Evolutionary conservation across 2,797 vertebrate species (phyloP), one percentile per base, ranked within the genome.

Genomic region (Aphelocoma californica): DNA sequence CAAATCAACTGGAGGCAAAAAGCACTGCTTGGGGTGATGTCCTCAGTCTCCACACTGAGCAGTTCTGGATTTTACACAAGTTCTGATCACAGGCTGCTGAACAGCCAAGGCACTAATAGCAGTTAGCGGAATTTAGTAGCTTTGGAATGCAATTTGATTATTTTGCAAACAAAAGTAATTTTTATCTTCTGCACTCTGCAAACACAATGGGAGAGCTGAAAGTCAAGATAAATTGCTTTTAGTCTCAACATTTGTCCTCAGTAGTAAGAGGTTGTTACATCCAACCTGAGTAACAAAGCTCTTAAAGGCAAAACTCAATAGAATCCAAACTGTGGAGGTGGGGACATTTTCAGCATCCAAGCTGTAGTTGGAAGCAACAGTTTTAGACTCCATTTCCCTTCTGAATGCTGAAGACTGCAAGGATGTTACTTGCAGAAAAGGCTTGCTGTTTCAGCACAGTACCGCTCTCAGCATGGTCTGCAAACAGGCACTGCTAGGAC

Each of bases 131-230:
- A 87, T 77, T 92, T 77, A 81, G 60, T 29, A 72, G 81, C 51
- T 94, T 67, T 80, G 56, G 66, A 90, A 74, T 14, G 25, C 58
- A 90, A 82, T 82, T 87, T 73, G 42, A 81, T 88, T 92, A 88
- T 92, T 94, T 92, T 94, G 78, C 64, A 93, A 94, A 94, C 74
- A 95, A 60, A 94, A 84, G 73, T 89, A 19, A 81, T 92, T 97
- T 92, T 92, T 92, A 96, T 90, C 72, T 93, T 38, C 60, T 58
- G 81, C 61, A 54, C 44, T 92, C 87, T 86, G 65, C 79, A 95
- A 94, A 96, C 88, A 96, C 86, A 92, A 85, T 66, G 66, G 65
- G 82, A 93, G 70, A 96, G 93, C 51, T 81, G 40, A 81, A 94
- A 92, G 66, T 86, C 64, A 75, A 91, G 67, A 92, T 77, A 93